Percentiles rank a stretch among this genome's conserved stretches.
Conservation (phyloP, 2,797 vertebrate genomes). For the Semaprochilodus insignis region DNA sequence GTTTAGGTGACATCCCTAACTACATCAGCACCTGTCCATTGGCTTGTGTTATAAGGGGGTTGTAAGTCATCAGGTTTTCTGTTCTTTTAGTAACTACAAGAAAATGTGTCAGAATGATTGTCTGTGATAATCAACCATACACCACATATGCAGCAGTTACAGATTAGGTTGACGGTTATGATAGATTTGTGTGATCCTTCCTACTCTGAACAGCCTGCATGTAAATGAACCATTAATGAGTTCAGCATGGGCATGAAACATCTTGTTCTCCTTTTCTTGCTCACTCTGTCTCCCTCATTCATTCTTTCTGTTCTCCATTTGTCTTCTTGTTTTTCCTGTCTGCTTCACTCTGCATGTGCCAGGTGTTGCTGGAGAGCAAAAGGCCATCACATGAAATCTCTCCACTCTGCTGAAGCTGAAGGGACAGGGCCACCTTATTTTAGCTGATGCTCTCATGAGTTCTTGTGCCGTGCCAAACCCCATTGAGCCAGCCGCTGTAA, state of each 20-base stretch:
- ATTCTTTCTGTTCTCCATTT: neutral
- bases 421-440: constrained; percentile 62
- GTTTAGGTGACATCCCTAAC: too few relatives aligned
- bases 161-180: neutral
- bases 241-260: neutral
- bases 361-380: constrained; percentile 61
- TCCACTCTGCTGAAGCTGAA: neutral
- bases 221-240: neutral
- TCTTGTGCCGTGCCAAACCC: constrained; percentile 39
- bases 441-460: constrained; percentile 50
- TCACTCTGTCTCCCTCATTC: neutral
- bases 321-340: neutral
- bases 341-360: neutral
- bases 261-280: neutral
- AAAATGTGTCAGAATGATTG: neutral
- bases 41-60: too few relatives aligned
- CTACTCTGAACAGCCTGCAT: neutral
- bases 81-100: too few relatives aligned
- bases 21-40: too few relatives aligned
- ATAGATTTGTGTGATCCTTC: neutral
- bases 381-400: constrained; percentile 39
- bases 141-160: neutral
- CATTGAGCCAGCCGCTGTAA: constrained; percentile 33
- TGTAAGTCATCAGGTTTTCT: too few relatives aligned
- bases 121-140: neutral